phyloP scores from a whole-genome alignment of 2,888 invertebrate species.

The Eulithis prunata region DNA sequence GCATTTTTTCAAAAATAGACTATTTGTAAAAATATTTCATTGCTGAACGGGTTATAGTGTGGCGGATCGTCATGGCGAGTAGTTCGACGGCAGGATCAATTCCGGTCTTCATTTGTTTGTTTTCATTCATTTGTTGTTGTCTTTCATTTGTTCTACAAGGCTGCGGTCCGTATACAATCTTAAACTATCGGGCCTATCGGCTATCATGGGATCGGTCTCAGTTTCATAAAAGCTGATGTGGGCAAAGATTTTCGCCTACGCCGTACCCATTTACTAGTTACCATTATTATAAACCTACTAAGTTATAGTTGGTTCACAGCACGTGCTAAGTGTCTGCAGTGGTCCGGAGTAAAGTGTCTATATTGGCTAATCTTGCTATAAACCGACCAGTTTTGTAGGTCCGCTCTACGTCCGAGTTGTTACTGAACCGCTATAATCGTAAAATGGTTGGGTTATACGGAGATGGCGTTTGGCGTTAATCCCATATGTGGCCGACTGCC shows the following conservation, averaged over 20 bases:
- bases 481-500: conserved; percentile 57
- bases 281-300: conserved; percentile 27
- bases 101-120: no score
- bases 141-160: not conserved
- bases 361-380: conserved; percentile 54
- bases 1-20: no score
- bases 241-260: conserved; percentile 3
- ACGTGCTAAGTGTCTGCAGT: conserved; percentile 32
- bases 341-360: conserved; percentile 31
- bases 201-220: not conserved
- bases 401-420: conserved; percentile 48
- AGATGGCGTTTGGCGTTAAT: conserved; percentile 56
- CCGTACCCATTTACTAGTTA: conserved; percentile 11
- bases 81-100: no score
- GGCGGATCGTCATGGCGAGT: no score
- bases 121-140: no score
- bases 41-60: no score
- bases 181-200: not conserved
- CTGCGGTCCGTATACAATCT: not conserved
- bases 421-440: conserved; percentile 66
- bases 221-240: conserved; percentile 1
- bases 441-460: conserved; percentile 58
- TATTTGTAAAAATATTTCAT: no score
- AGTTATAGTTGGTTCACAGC: conserved; percentile 23
- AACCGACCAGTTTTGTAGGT: conserved; percentile 50